Evolutionary conservation across 2,113 vertebrate genomes (phyloP).

Genomic region (Tenebrosternarchus preto): DNA sequence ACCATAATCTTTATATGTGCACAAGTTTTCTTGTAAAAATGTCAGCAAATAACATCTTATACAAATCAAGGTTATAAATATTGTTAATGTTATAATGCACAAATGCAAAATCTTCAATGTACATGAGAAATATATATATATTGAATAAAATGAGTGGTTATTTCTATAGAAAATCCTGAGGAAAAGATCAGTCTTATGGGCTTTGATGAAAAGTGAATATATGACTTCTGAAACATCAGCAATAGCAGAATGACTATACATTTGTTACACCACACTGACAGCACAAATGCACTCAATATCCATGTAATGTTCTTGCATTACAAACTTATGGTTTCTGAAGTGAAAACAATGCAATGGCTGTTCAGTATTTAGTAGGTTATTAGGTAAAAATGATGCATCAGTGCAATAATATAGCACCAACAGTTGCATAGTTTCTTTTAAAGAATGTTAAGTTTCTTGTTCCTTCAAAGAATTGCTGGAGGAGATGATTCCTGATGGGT

Average conservation of each 20-base stretch:
- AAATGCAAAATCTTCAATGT: conserved; percentile 2
- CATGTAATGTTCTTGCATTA: not conserved
- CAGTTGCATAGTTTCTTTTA: not conserved
- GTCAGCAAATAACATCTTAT: not conserved
- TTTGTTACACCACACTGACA: not conserved
- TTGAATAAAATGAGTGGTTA: conserved; percentile 24
- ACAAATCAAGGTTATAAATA: not conserved
- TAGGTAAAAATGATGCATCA: not conserved
- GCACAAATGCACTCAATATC: not conserved
- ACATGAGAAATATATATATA: conserved; percentile 27
- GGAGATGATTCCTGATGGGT: not conserved
- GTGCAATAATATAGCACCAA: not conserved
- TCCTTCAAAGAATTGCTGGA: not conserved
- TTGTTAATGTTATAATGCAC: conserved; percentile 8
- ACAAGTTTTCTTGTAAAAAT: not conserved
- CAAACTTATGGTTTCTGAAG: not conserved
- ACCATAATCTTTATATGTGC: not conserved
- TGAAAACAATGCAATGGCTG: not conserved
- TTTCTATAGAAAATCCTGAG: conserved; percentile 27
- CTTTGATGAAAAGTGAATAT: not conserved
- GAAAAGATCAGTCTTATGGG: conserved; percentile 28
- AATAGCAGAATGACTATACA: not conserved
- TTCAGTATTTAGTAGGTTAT: conserved; percentile 3
- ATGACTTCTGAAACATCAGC: not conserved
- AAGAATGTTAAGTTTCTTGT: too few relatives aligned